Evolutionary conservation across 1,140 invertebrate genomes (phyloP).

Genomic region (Pachyrhynchus sulphureomaculatus): DNA sequence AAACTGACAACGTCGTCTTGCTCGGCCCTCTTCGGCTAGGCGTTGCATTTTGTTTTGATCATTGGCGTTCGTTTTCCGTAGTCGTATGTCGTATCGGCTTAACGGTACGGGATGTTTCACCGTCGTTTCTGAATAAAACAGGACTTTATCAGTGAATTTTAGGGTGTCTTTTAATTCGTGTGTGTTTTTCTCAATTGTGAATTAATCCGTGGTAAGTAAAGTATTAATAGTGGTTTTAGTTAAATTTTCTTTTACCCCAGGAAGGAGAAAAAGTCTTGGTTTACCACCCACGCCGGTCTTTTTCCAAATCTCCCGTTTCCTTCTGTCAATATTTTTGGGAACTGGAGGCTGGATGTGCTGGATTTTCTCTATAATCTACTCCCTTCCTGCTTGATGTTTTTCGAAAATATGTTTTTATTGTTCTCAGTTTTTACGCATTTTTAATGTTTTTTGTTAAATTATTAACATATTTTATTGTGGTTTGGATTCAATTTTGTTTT

Average conservation of each 20-base stretch:
- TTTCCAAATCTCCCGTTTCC: neutral
- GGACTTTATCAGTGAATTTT: conserved; percentile 8
- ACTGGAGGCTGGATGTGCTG: too few species aligned
- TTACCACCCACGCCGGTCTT: conserved; percentile 2
- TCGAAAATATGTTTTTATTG: too few species aligned
- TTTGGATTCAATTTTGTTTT: too few species aligned
- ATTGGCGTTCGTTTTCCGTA: conserved; percentile 21
- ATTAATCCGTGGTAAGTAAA: neutral
- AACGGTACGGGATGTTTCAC: conserved; percentile 7
- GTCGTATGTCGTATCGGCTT: conserved; percentile 8
- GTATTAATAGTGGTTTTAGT: too few species aligned
- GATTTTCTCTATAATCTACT: too few species aligned
- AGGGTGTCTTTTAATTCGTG: neutral
- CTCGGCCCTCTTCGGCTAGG: conserved; percentile 21
- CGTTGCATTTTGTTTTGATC: conserved; percentile 31
- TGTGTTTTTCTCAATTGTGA: neutral
- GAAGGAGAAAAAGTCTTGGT: neutral
- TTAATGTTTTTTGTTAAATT: too few species aligned
- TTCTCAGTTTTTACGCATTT: too few species aligned
- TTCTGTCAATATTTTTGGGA: neutral
- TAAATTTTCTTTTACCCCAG: neutral
- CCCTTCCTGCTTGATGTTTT: too few species aligned
- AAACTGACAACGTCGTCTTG: neutral
- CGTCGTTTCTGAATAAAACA: conserved; percentile 5
- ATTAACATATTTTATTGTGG: too few species aligned